phyloP scores from a whole-genome alignment of 2,113 vertebrate genomes.

The Chaetura pelagica region DNA sequence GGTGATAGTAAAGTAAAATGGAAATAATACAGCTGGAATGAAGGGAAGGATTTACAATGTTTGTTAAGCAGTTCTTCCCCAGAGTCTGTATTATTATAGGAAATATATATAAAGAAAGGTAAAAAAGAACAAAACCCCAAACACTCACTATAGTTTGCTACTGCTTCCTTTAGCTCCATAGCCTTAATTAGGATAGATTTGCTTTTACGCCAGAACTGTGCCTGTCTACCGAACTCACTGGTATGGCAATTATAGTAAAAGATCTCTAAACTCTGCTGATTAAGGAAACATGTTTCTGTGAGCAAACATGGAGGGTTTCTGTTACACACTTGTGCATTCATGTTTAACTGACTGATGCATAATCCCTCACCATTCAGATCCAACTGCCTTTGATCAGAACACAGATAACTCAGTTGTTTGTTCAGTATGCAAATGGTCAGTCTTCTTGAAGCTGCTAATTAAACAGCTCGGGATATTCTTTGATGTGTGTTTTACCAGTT shows the following conservation, averaged over 20 bases:
- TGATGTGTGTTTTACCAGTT: not conserved
- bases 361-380: not conserved
- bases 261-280: not conserved
- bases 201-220: not conserved
- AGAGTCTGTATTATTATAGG: not conserved
- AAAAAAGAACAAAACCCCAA: no score
- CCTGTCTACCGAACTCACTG: not conserved
- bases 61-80: not conserved
- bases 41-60: not conserved
- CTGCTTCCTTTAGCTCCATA: not conserved
- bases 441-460: not conserved
- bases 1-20: not conserved
- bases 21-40: slow-evolving; percentile 7
- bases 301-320: not conserved
- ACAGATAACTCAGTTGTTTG: not conserved
- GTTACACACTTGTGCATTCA: not conserved
- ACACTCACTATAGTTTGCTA: not conserved
- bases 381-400: slow-evolving; percentile 7
- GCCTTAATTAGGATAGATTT: not conserved
- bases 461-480: not conserved
- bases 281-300: not conserved
- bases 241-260: not conserved
- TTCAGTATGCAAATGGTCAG: slow-evolving; percentile 15
- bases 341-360: not conserved
- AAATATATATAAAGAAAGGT: not conserved